A percentile compares a stretch with the other conserved stretches of the same genome.
Conservation (phyloP, 2,113 vertebrate genomes). For the Myotis lucifugus region DNA sequence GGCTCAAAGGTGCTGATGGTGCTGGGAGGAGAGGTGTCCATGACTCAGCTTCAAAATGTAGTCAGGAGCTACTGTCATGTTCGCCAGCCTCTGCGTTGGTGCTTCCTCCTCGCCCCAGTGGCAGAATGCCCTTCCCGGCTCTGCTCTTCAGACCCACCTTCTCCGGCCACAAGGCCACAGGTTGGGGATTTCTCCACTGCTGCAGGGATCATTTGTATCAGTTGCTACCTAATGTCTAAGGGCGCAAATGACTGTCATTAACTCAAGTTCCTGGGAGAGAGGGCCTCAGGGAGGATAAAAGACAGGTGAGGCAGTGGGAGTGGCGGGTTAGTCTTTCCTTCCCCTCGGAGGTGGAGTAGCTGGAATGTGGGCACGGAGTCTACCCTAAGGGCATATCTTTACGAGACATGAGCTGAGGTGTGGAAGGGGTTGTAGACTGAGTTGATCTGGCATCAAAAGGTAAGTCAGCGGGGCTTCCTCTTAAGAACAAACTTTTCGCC, state of each 20-base stretch:
- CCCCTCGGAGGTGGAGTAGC: background rate
- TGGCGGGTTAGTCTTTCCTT: background rate
- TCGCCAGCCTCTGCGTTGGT: background rate
- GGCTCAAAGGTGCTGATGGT: fast-evolving
- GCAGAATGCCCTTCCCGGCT: background rate
- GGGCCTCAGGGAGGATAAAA: background rate
- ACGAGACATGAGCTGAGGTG: background rate
- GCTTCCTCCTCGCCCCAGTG: background rate
- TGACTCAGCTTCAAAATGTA: background rate
- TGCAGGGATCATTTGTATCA: background rate
- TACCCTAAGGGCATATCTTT: background rate
- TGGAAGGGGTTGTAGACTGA: fast-evolving
- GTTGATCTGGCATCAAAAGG: background rate
- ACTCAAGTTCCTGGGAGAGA: background rate
- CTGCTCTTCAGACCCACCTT: background rate
- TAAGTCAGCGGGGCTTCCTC: background rate
- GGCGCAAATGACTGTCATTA: background rate
- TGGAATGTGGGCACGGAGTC: too few species aligned
- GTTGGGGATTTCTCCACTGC: background rate
- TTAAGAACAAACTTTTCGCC: background rate
- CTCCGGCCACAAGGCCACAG: background rate
- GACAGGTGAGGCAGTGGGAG: background rate
- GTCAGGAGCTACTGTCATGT: fast-evolving
- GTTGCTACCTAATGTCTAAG: background rate
- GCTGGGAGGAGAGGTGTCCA: fast-evolving